Percentiles rank a stretch among this genome's conserved stretches.
Conservation (phyloP, 2,888 invertebrate genomes). For the Agrochola litura region DNA sequence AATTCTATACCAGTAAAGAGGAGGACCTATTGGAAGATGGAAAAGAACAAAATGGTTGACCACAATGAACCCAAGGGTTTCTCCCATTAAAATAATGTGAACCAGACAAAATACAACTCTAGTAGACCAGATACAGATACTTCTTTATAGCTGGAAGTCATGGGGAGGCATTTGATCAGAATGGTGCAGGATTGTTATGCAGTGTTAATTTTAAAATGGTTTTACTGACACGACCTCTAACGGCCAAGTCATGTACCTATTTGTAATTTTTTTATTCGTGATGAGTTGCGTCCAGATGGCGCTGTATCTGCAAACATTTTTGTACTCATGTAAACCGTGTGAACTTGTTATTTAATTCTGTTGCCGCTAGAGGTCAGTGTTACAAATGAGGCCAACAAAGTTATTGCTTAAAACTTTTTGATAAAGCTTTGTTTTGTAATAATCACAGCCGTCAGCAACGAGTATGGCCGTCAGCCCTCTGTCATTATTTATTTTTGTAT, state of each 20-base stretch:
- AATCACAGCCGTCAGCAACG: not conserved
- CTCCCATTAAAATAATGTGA: not conserved
- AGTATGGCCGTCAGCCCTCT: no score
- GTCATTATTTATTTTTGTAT: not conserved
- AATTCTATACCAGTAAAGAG: not conserved
- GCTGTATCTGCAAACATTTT: not conserved
- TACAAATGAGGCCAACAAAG: not conserved
- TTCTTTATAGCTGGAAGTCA: not conserved
- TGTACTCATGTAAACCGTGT: accelerated
- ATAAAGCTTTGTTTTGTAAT: not conserved
- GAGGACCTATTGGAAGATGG: not conserved
- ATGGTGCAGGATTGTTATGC: not conserved
- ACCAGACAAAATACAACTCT: not conserved
- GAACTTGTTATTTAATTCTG: not conserved
- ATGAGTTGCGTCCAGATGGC: conserved; percentile 1
- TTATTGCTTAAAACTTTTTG: conserved; percentile 7
- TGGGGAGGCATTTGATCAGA: not conserved
- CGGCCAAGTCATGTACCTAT: conserved; percentile 1
- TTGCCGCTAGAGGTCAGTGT: conserved; percentile 23
- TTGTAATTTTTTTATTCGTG: not conserved
- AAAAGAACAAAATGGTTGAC: not conserved
- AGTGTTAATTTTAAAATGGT: not conserved
- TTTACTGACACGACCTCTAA: conserved; percentile 1
- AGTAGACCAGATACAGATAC: not conserved
- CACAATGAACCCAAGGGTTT: not conserved